Base-by-base conservation (phyloP, 2,113 vertebrate species). In the Microtus oregoni region DNA sequence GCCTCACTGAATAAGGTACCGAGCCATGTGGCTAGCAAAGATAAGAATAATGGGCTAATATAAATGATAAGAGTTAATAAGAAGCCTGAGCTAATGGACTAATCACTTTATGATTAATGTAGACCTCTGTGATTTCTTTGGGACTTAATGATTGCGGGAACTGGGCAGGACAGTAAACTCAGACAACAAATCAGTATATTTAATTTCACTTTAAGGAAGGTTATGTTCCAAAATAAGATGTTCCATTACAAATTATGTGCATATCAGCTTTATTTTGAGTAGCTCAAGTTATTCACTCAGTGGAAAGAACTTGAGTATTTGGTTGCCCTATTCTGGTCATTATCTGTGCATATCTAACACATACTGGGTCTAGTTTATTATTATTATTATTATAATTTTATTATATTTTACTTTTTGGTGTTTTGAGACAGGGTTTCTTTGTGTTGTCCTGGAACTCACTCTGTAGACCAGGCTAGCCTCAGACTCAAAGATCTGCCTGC, bases 281-380 rank as follows among this genome's bases (percentile, higher is more conserved):
- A 70, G 61, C 52, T 83, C 15, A 96, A 63, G 85, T 93, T 91
- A 9, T 58, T 58, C 30, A 92, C 50, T 96, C 81, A 32, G 89
- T 91, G 38, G 72, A 83, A 90, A 90, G 68, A 97, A 73, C 10
- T 93, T 93, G 47, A 52, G 90, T 68, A 90, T 94, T 44, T 67
- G 28, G 10, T 86, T 44, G 73, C 28, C 14, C 47, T 58, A 50
- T 82, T 90, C 19, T 85, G 47, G 72, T 81, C 4, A 47, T 94
- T 92, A 19, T 95, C 13, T 76, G 20, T 19, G 6, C 50, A 50
- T 50, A 50, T 50, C 50, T 12, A 50, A 89, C 58, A 50, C 44
- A 86, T 7, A 52, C 26, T 77, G 50, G 67, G 47, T 38, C n/a
- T 73, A 93, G n/a, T 44, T 72, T 3, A 4, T 55, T 55, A 55